Conservation (phyloP, 2,888 invertebrate species). For the Entomobrya multifasciata region DNA sequence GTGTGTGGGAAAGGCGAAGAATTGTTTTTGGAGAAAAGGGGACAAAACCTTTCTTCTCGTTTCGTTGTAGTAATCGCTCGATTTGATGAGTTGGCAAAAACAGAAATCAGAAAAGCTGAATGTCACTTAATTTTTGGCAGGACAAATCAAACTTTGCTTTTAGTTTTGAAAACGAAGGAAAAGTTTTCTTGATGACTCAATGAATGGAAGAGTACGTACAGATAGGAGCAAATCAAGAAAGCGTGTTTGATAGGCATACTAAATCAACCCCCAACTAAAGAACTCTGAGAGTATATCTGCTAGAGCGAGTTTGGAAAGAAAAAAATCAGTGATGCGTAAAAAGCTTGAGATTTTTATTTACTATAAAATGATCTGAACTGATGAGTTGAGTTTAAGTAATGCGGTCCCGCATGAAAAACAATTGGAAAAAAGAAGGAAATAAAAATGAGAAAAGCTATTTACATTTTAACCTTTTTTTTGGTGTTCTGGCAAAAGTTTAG, state of each 20-base stretch:
- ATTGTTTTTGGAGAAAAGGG: conserved; percentile 3
- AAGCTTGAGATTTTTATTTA: neutral
- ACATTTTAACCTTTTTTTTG: conserved; percentile 5
- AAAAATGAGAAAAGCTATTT: conserved; percentile 23
- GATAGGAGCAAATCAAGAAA: conserved; percentile 17
- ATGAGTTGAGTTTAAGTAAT: no score
- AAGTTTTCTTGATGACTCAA: conserved; percentile 22
- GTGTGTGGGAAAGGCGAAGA: no score
- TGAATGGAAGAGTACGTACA: neutral
- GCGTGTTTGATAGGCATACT: conserved; percentile 23
- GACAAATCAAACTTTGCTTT: conserved; percentile 49
- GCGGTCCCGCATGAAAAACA: neutral
- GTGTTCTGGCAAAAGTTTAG: neutral
- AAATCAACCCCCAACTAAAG: neutral
- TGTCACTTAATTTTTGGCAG: conserved; percentile 32
- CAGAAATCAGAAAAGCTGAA: neutral
- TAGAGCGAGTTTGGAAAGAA: neutral
- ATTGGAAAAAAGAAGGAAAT: neutral
- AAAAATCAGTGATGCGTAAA: neutral
- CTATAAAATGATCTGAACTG: no score
- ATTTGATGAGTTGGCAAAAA: conserved; percentile 26
- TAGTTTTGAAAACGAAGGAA: conserved; percentile 42
- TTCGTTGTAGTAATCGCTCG: no score
- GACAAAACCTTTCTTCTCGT: neutral
- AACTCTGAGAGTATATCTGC: neutral